These are phyloP conservation scores for Linnaemya tessellans DNA, from an alignment of 2,888 invertebrate species.

Conservation along the genomic window DNA sequence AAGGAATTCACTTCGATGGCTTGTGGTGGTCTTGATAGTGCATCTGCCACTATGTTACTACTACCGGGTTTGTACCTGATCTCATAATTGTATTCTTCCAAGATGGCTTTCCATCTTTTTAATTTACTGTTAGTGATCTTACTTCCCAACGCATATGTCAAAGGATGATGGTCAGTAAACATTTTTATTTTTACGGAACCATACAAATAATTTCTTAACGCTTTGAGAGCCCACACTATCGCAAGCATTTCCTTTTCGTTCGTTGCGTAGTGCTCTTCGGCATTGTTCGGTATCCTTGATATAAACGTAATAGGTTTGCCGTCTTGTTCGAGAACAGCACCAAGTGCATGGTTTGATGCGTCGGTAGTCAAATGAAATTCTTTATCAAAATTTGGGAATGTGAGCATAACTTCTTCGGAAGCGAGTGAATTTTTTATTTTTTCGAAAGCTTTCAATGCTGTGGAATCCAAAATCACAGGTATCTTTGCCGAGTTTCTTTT, in stretches of 20 bases:
- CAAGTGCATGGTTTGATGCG: conserved; percentile 33
- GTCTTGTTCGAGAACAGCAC: conserved; percentile 31
- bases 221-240: too few species aligned
- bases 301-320: conserved; percentile 56
- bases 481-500: conserved; percentile 1
- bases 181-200: too few species aligned
- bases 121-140: too few species aligned
- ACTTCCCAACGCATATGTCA: too few species aligned
- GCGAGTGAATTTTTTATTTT: conserved; percentile 16
- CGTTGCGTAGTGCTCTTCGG: too few species aligned
- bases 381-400: conserved; percentile 39
- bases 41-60: conserved; percentile 16
- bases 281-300: conserved; percentile 48
- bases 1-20: neutral
- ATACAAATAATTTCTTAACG: too few species aligned
- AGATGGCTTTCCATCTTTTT: too few species aligned
- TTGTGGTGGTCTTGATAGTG: conserved; percentile 11
- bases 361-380: conserved; percentile 39
- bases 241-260: too few species aligned
- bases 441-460: neutral
- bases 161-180: too few species aligned
- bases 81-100: conserved; percentile 46
- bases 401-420: conserved; percentile 22
- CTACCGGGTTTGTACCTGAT: conserved; percentile 25
- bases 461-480: neutral